Percentiles rank a stretch among this genome's conserved stretches.
These are phyloP conservation scores for Brenthis hecate DNA, from an alignment of 2,888 invertebrate species.

Conservation along the genomic window DNA sequence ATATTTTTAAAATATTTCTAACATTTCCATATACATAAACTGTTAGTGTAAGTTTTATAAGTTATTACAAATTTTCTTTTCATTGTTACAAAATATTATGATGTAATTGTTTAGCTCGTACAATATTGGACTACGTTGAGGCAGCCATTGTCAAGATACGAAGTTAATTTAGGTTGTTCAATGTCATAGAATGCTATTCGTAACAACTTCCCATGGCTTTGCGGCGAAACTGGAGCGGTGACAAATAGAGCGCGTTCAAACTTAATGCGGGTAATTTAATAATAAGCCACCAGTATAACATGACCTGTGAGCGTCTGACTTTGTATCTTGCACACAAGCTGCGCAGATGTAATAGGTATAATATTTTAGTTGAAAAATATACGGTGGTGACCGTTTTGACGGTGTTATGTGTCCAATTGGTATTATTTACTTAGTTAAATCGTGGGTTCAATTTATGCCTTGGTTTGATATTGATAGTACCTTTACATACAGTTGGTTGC, in stretches of 20 bases:
- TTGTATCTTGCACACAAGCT: slow-evolving; percentile 14
- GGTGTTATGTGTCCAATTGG: too few relatives aligned
- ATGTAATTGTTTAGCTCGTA: slow-evolving; percentile 11
- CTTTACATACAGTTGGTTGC: too few relatives aligned
- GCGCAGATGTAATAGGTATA: slow-evolving; percentile 1
- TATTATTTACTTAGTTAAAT: too few relatives aligned
- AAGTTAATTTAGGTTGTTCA: slow-evolving; percentile 52
- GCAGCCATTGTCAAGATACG: slow-evolving; percentile 44
- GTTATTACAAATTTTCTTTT: neutral
- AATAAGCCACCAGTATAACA: slow-evolving; percentile 53
- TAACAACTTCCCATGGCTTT: slow-evolving; percentile 71
- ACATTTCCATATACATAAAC: neutral
- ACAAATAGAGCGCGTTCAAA: slow-evolving; percentile 65
- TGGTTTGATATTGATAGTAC: too few relatives aligned
- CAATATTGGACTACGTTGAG: slow-evolving; percentile 18
- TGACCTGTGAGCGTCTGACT: slow-evolving; percentile 46
- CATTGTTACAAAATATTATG: neutral
- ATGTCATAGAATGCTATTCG: slow-evolving; percentile 55
- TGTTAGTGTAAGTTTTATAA: neutral
- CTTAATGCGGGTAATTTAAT: slow-evolving; percentile 64
- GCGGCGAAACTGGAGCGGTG: slow-evolving; percentile 67
- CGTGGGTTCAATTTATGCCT: too few relatives aligned
- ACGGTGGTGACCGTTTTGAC: too few relatives aligned
- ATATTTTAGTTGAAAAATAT: too few relatives aligned
- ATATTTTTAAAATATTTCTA: too few relatives aligned